Evolutionary conservation across 2,888 invertebrate genomes (phyloP).

Genomic region (Sinodicranocentrus sp.): DNA sequence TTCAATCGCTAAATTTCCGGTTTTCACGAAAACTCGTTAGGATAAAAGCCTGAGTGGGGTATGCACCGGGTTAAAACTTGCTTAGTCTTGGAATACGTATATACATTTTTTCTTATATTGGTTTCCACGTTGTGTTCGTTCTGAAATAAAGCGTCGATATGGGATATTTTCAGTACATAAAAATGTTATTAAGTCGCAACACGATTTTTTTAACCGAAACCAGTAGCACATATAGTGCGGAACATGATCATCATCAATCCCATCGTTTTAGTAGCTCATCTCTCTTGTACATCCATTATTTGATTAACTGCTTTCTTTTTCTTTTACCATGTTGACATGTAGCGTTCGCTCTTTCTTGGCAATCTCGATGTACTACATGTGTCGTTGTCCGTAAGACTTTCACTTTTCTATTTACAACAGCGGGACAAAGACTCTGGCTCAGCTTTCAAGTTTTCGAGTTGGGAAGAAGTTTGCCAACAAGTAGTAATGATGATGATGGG

Average conservation of each 20-base stretch:
- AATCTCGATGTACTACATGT: too few relatives aligned
- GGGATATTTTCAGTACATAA: too few relatives aligned
- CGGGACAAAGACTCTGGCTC: slow-evolving; percentile 85
- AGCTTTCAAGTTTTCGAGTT: slow-evolving; percentile 81
- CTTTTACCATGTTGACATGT: background rate
- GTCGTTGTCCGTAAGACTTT: background rate
- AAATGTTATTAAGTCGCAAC: too few relatives aligned
- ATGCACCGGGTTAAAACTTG: background rate
- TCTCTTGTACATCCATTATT: slow-evolving; percentile 22
- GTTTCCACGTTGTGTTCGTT: too few relatives aligned
- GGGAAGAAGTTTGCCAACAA: slow-evolving; percentile 60
- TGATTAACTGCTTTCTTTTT: slow-evolving; percentile 29
- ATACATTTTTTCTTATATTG: background rate
- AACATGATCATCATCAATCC: slow-evolving; percentile 22
- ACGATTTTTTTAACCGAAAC: too few relatives aligned
- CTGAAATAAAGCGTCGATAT: too few relatives aligned
- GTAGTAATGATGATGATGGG: slow-evolving; percentile 79
- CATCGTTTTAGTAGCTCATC: background rate
- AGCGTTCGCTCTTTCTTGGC: background rate
- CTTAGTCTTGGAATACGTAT: background rate
- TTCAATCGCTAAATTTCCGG: slow-evolving; percentile 36
- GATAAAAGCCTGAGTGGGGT: slow-evolving; percentile 27
- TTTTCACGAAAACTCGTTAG: slow-evolving; percentile 53
- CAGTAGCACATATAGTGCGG: background rate
- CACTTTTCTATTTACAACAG: slow-evolving; percentile 71